A percentile compares a stretch with the other conserved stretches of the same genome.
phyloP scores from a whole-genome alignment of 92 coral and sea anemone genomes.

The Chrysogorgia sp. region DNA sequence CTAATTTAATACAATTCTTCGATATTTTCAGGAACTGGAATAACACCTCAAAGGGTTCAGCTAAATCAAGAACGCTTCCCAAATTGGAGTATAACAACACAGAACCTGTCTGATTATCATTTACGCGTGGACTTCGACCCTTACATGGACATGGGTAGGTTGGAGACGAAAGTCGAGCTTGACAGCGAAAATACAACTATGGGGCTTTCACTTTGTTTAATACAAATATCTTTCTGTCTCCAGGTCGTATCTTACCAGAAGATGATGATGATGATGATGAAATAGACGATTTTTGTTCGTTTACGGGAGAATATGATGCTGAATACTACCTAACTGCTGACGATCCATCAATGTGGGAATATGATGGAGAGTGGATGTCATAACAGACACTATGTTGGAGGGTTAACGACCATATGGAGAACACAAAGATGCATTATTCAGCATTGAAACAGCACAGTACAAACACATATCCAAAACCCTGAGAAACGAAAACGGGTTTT shows the following conservation, averaged over 20 bases:
- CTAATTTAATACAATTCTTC: too few relatives aligned
- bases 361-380: slow-evolving; percentile 37
- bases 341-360: slow-evolving; percentile 41
- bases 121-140: slow-evolving; percentile 34
- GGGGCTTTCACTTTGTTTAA: neutral
- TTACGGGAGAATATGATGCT: slow-evolving; percentile 10
- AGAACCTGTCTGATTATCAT: slow-evolving; percentile 39
- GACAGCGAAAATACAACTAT: neutral
- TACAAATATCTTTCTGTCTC: neutral
- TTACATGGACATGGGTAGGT: slow-evolving; percentile 43
- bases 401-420: too few relatives aligned
- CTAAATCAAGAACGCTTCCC: slow-evolving; percentile 5
- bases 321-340: slow-evolving; percentile 23
- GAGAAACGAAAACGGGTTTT: too few relatives aligned
- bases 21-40: slow-evolving; percentile 19
- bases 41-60: slow-evolving; percentile 13
- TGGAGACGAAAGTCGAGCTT: neutral
- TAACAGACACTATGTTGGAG: neutral
- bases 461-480: too few relatives aligned
- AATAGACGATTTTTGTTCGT: neutral
- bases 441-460: too few relatives aligned
- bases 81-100: slow-evolving; percentile 29
- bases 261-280: slow-evolving; percentile 25
- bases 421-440: too few relatives aligned
- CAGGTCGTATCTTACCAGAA: slow-evolving; percentile 37